Percentiles rank a stretch among this genome's conserved stretches.
Conservation (phyloP, 2,113 vertebrate species). For the Ptychochromis oligacanthus region DNA sequence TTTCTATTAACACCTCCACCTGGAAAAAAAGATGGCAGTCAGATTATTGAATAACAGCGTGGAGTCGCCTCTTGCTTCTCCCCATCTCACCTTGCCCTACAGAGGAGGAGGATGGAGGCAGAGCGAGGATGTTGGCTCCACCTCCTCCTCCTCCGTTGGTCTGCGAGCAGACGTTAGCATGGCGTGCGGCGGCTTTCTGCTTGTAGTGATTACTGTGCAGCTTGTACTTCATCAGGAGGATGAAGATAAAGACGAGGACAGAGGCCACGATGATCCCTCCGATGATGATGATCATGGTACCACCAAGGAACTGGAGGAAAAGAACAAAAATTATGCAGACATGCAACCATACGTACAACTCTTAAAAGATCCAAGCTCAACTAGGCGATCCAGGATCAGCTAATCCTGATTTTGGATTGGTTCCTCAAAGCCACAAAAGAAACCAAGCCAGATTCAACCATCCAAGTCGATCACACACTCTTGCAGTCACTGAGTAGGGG, state of each 20-base stretch:
- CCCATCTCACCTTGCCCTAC: conserved; percentile 54
- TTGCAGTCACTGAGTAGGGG: not conserved
- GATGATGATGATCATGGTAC: conserved; percentile 88
- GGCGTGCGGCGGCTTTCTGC: conserved; percentile 77
- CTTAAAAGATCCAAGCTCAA: not conserved
- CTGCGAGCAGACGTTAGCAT: conserved; percentile 82
- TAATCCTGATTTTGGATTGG: too few relatives aligned
- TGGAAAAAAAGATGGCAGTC: not conserved
- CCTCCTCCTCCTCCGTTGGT: conserved; percentile 75
- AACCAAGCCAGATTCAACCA: too few relatives aligned
- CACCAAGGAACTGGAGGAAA: conserved; percentile 78
- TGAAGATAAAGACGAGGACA: conserved; percentile 87
- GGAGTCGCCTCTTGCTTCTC: not conserved
- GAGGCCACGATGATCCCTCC: conserved; percentile 87
- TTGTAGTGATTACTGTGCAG: conserved; percentile 86
- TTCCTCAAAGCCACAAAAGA: too few relatives aligned
- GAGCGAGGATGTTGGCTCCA: conserved; percentile 45
- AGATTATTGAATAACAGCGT: not conserved
- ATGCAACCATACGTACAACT: not conserved
- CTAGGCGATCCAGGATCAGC: not conserved
- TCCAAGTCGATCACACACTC: not conserved
- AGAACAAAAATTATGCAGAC: not conserved
- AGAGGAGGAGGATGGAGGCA: conserved; percentile 67
- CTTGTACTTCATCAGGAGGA: conserved; percentile 88
- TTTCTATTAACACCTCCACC: conserved; percentile 59